These are phyloP conservation scores for Ammodramus savannarum DNA, from an alignment of 2,113 vertebrate species.

Conservation along the genomic window DNA sequence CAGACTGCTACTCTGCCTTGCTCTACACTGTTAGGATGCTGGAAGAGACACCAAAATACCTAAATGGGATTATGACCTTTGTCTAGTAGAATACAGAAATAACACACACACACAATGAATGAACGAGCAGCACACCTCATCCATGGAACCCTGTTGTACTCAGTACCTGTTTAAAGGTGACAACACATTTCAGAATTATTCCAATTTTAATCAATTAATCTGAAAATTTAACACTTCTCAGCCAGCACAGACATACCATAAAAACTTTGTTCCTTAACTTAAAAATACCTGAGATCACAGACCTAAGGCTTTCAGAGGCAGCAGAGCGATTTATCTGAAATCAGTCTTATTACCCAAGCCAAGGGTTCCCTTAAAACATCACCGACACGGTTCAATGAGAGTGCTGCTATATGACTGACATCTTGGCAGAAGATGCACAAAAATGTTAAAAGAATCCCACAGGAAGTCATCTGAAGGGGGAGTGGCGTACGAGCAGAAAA, in stretches of 20 bases:
- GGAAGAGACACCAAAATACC: not conserved
- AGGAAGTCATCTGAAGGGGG: slow-evolving; percentile 78
- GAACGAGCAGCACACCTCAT: not conserved
- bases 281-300: slow-evolving; percentile 54
- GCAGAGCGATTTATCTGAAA: slow-evolving; percentile 55
- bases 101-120: not conserved
- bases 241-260: slow-evolving; percentile 40
- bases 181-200: slow-evolving; percentile 7
- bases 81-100: slow-evolving; percentile 3
- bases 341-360: slow-evolving; percentile 51
- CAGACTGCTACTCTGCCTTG: not conserved
- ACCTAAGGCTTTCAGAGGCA: slow-evolving; percentile 35
- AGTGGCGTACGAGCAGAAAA: slow-evolving; percentile 69
- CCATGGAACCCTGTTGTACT: not conserved
- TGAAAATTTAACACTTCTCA: slow-evolving; percentile 9
- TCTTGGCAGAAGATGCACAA: slow-evolving; percentile 73
- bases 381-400: slow-evolving; percentile 17
- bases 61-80: slow-evolving; percentile 24
- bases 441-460: slow-evolving; percentile 78
- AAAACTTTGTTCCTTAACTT: slow-evolving; percentile 71
- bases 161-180: slow-evolving; percentile 19
- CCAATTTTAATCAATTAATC: slow-evolving; percentile 6
- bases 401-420: slow-evolving; percentile 68
- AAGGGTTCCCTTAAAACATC: slow-evolving; percentile 60
- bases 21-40: not conserved